phyloP scores from a whole-genome alignment of 2,797 vertebrate species.

The Pristis pectinata region DNA sequence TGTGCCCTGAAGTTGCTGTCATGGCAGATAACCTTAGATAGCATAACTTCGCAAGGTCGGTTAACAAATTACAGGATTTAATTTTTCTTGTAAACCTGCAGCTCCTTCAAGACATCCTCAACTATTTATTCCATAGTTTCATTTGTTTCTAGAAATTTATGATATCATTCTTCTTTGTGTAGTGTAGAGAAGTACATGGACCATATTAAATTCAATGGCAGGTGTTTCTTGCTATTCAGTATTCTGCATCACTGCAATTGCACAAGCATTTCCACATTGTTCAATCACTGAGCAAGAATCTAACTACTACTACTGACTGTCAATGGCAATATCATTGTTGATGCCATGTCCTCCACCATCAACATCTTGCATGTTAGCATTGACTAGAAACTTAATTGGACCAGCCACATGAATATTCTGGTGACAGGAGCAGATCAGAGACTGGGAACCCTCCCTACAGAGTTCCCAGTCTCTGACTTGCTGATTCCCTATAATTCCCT shows the following conservation, averaged over 20 bases:
- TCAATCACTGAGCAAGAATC: neutral
- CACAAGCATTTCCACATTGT: neutral
- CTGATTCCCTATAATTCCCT: no score
- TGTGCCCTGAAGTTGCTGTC: neutral
- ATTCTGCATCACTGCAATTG: neutral
- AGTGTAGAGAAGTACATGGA: neutral
- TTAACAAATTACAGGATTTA: constrained; percentile 30
- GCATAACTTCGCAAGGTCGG: neutral
- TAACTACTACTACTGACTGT: no score
- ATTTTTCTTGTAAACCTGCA: neutral
- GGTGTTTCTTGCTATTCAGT: neutral
- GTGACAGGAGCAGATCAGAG: no score
- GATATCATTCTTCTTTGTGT: neutral
- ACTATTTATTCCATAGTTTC: neutral
- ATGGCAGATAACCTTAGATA: neutral
- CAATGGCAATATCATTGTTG: no score
- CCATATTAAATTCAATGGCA: neutral
- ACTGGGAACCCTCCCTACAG: no score
- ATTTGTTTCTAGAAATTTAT: neutral
- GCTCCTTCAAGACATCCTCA: neutral
- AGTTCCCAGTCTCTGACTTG: no score
- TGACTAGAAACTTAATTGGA: no score
- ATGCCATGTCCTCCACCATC: no score
- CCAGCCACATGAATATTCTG: no score
- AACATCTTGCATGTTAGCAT: no score